Evolutionary conservation across 2,888 invertebrate genomes (phyloP).

Genomic region (Buathra laborator): DNA sequence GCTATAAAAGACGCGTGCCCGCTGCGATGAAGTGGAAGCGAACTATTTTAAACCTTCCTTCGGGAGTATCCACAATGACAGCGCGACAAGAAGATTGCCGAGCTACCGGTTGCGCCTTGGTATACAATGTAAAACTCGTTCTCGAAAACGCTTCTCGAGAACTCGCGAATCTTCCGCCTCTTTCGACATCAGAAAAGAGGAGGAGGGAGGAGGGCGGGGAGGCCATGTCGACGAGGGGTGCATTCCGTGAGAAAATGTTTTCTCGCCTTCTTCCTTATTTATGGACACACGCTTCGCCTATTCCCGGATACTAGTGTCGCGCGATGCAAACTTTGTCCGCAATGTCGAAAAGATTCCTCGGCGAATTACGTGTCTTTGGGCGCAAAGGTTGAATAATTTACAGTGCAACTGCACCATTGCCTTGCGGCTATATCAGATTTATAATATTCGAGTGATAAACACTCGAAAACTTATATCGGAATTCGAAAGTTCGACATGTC

Average conservation of each 20-base stretch:
- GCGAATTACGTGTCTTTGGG: slow-evolving; percentile 21
- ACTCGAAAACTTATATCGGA: neutral
- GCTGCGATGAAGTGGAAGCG: neutral
- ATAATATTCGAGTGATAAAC: neutral
- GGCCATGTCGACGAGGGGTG: slow-evolving; percentile 11
- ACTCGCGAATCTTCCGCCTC: neutral
- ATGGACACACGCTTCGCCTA: slow-evolving; percentile 6
- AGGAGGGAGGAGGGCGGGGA: no score
- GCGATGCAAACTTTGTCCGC: slow-evolving; percentile 11
- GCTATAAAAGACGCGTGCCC: neutral
- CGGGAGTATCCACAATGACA: neutral
- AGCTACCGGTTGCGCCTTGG: neutral
- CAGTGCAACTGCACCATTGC: neutral
- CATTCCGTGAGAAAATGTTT: slow-evolving; percentile 33
- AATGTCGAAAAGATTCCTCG: slow-evolving; percentile 33
- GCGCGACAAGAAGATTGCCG: neutral
- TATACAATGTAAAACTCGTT: neutral
- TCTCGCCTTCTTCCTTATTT: slow-evolving; percentile 24
- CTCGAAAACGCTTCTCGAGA: neutral
- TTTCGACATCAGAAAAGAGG: slow-evolving; percentile 18
- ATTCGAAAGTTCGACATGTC: neutral
- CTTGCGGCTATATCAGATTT: neutral
- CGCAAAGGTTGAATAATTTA: slow-evolving; percentile 25
- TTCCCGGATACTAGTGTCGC: neutral
- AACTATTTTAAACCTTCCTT: neutral